A percentile compares a stretch with the other conserved stretches of the same genome.
Conservation (phyloP, 2,797 vertebrate species). For the Uromys caudimaculatus region DNA sequence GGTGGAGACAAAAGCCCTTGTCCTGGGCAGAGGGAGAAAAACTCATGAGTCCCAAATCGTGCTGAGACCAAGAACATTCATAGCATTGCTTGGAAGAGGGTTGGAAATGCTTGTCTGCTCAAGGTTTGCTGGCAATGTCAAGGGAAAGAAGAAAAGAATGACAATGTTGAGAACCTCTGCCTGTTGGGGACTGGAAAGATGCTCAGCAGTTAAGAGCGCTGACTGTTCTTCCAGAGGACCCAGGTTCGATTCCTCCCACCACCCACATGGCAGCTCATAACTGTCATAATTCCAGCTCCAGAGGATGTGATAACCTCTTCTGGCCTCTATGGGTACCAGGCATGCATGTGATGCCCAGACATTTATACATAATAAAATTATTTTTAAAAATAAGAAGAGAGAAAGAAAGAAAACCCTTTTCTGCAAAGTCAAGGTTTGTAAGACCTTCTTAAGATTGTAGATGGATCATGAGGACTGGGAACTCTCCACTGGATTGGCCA, state of each 20-base stretch:
- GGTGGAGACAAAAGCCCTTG: not conserved
- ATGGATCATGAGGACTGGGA: not conserved
- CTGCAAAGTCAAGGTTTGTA: not conserved
- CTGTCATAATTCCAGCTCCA: not conserved
- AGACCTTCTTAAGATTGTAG: not conserved
- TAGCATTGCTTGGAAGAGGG: not conserved
- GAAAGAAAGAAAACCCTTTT: not conserved
- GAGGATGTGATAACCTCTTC: not conserved
- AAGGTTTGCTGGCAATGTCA: not conserved
- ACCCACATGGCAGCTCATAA: too few relatives aligned
- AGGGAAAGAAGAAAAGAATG: not conserved
- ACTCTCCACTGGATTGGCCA: not conserved
- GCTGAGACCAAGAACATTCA: not conserved
- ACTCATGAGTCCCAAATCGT: not conserved
- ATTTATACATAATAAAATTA: not conserved
- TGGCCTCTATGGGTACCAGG: too few relatives aligned
- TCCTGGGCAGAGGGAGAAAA: fast-evolving
- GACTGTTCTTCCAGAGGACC: too few relatives aligned
- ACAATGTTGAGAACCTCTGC: not conserved
- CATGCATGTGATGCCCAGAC: not conserved
- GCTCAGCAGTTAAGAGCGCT: not conserved
- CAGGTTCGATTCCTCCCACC: too few relatives aligned
- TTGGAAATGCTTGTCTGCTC: not conserved
- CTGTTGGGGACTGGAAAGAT: too few relatives aligned
- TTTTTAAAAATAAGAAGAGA: not conserved